Base-by-base conservation (phyloP, 2,888 invertebrate genomes). In the Graphium colonna region DNA sequence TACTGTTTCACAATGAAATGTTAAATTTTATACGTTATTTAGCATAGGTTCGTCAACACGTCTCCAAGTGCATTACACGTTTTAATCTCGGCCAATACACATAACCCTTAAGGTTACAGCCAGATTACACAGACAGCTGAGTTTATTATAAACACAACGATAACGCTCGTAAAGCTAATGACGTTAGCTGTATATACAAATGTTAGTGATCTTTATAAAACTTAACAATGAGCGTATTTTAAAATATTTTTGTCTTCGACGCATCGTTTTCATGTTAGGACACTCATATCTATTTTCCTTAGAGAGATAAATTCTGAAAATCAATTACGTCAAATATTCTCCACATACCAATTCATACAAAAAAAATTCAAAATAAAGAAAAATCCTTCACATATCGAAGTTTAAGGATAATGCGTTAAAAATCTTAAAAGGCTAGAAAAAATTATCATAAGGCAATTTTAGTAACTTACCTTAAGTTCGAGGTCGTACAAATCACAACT, bases 21-120 rank as follows among this genome's bases (percentile, higher is more conserved):
- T 36, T 3, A n/a, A 5, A n/a, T 36, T 7, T 31, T 31, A 31
- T 9, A 31, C 9, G 8, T 5, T 10, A 4, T 21, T 45, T 60
- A 62, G 5, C 63, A 73, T 65, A 75, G 70, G 85, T 83, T 85
- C 84, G 79, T 77, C 71, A 79, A 79, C 81, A 72, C 67, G 54
- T 65, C 68, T 75, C 77, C 74, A 71, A 73, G 72, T 73, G 68
- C 62, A 36, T 12, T 63, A 64, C 67, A 71, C 71, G 71, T 70
- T 67, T 76, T 64, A 45, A 40, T 50, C 26, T 68, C 59, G 60
- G 57, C 47, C 58, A 73, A 74, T 73, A 71, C 72, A 67, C 61
- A 67, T 71, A 75, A 76, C 71, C 69, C 74, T 67, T 63, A 63
- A 66, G 61, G 64, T 66, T 62, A 62, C 57, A 59, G 61, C 56